phyloP scores from a whole-genome alignment of 2,888 invertebrate genomes.

The Mythimna ferrago region DNA sequence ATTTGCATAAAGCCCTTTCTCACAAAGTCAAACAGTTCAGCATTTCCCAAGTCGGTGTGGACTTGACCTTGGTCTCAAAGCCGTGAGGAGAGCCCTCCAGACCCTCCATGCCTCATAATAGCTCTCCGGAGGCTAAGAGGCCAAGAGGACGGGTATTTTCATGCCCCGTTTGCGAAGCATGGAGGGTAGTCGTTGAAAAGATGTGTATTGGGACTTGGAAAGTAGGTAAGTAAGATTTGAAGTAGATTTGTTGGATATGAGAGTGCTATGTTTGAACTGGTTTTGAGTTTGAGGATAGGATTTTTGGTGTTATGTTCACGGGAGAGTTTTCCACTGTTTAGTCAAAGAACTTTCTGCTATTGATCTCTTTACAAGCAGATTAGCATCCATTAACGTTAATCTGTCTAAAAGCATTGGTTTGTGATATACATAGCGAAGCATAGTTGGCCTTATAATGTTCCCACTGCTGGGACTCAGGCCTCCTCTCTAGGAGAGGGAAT shows the following conservation, averaged over 20 bases:
- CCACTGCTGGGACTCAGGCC: too few relatives aligned
- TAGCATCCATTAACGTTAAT: too few relatives aligned
- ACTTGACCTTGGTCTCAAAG: slow-evolving; percentile 57
- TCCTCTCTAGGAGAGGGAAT: too few relatives aligned
- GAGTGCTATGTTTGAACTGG: not conserved
- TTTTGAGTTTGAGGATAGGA: slow-evolving; percentile 4
- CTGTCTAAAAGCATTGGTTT: too few relatives aligned
- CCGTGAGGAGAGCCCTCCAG: slow-evolving; percentile 40
- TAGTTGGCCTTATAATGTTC: too few relatives aligned
- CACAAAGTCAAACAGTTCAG: slow-evolving; percentile 29
- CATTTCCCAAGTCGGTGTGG: slow-evolving; percentile 3
- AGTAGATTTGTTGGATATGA: not conserved
- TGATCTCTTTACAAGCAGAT: too few relatives aligned
- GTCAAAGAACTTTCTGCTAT: too few relatives aligned
- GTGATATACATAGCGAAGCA: too few relatives aligned
- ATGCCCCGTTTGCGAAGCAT: slow-evolving; percentile 45
- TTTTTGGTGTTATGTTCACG: not conserved
- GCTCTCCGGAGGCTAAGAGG: slow-evolving; percentile 33
- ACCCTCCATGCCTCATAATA: slow-evolving; percentile 27
- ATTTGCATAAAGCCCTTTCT: slow-evolving; percentile 33
- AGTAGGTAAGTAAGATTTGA: not conserved
- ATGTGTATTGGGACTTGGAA: not conserved
- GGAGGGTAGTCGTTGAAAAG: slow-evolving; percentile 1
- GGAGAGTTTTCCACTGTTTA: too few relatives aligned
- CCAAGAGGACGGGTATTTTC: slow-evolving; percentile 48